A percentile compares a stretch with the other conserved stretches of the same genome.
These are phyloP conservation scores for Prionailurus viverrinus DNA, from an alignment of 2,113 vertebrate species.

Conservation along the genomic window DNA sequence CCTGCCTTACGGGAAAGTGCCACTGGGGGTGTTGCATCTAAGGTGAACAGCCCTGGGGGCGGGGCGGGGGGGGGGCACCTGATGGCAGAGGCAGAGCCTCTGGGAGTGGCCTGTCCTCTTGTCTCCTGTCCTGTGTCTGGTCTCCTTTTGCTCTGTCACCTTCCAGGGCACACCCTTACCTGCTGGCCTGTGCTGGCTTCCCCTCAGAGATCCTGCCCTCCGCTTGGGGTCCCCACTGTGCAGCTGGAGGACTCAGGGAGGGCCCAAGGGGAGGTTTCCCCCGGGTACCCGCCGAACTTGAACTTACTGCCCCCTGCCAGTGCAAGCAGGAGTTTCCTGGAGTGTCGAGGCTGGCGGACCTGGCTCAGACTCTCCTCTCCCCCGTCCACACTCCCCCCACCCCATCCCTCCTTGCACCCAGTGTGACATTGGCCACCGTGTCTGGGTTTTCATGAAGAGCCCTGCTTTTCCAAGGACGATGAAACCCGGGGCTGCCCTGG, in stretches of 20 bases:
- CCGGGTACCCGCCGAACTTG: background rate
- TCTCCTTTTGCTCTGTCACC: background rate
- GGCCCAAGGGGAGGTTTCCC: background rate
- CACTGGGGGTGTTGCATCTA: background rate
- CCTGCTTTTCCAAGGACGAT: background rate
- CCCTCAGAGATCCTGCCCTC: background rate
- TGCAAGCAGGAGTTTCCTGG: background rate
- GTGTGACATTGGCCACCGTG: background rate
- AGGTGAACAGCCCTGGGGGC: background rate
- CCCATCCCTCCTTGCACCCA: background rate
- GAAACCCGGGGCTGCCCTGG: background rate
- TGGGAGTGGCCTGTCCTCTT: background rate
- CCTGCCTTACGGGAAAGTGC: background rate
- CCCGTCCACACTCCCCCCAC: background rate
- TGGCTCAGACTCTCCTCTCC: background rate
- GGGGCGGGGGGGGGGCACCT: background rate
- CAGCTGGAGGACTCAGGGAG: background rate
- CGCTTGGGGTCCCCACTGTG: background rate
- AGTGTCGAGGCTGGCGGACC: too few relatives aligned
- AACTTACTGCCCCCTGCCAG: background rate
- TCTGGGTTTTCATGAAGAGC: background rate
- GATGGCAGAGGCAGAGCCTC: background rate
- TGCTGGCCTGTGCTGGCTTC: fast-evolving
- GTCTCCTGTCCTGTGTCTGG: background rate
- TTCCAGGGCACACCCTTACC: background rate